Evolutionary conservation across 1,140 invertebrate genomes (phyloP).

Genomic region (Dreissena rostriformis): DNA sequence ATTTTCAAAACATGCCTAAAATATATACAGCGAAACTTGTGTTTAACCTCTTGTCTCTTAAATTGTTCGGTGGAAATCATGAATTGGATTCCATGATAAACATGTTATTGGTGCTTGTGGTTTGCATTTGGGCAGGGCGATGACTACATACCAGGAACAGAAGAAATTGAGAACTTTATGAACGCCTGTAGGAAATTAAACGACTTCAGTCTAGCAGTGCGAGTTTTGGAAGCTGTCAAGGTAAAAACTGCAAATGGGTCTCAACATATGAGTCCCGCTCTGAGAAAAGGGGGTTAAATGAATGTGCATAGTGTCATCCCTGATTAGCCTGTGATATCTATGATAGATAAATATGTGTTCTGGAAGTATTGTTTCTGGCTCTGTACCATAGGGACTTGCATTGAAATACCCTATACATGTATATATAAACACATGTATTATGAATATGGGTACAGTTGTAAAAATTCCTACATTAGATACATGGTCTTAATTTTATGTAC

Average conservation of each 20-base stretch:
- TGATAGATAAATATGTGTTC: no score
- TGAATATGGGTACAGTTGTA: no score
- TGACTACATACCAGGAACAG: slow-evolving; percentile 97
- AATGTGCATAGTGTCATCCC: no score
- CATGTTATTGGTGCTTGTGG: not conserved
- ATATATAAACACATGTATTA: no score
- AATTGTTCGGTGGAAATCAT: not conserved
- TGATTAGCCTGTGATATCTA: no score
- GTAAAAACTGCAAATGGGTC: slow-evolving; percentile 61
- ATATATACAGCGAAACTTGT: not conserved
- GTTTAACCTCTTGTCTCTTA: not conserved
- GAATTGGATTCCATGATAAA: not conserved
- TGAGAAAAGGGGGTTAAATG: no score
- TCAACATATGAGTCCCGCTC: no score
- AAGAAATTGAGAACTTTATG: slow-evolving; percentile 93
- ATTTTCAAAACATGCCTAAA: not conserved
- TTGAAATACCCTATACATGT: no score
- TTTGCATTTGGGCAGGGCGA: slow-evolving; percentile 82
- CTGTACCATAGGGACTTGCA: no score
- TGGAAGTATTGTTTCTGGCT: no score
- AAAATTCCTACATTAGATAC: no score
- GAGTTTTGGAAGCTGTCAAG: slow-evolving; percentile 95
- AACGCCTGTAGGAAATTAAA: slow-evolving; percentile 95
- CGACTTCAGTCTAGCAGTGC: slow-evolving; percentile 94
- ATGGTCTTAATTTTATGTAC: no score